Evolutionary conservation across 2,888 invertebrate genomes (phyloP), one percentile per base, ranked within the genome.

Genomic region (Mellilla xanthometata): DNA sequence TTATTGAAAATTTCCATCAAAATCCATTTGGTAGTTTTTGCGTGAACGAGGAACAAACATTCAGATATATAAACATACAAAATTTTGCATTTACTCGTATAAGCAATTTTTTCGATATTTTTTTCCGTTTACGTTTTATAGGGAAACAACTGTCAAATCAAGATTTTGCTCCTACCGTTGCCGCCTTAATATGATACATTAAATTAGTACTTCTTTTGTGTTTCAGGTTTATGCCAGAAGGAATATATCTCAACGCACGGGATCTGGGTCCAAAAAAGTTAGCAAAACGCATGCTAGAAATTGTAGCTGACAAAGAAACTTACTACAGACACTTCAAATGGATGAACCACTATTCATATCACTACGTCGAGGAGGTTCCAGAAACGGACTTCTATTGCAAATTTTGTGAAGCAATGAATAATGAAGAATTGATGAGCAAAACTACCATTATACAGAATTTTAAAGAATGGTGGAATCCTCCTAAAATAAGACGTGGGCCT

Each of bases 211-310:
- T n/a, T n/a, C n/a, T n/a, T n/a, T n/a, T n/a, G n/a, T n/a, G n/a
- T 61, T 67, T 36, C 61, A 73, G 73, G 31, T 72, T 71, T 22
- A 57, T 69, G 54, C 72, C 73, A 2, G 60, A 64, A 2, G 64
- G 62, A 10, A 59, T 59, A 3, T 72, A 71, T 39, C 47, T 73
- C 3, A 54, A 70, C 34, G 65, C 57, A 1, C 15, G 39, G 12
- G 50, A 60, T 12, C 34, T 64, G 19, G 52, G 49, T 1, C 51
- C 58, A 0, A 30, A 54, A 24, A 44, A 42, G 2, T 31, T 68
- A 27, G 70, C 65, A 0, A 36, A 44, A n/a, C 34, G 56, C 23
- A 69, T 72, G 58, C 26, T 54, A 8, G 50, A 61, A 13, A 49
- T 68, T 6, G 56, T 60, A 4, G 46, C 56, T 1, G 49, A 69